Evolutionary conservation across 2,888 invertebrate species (phyloP).

Genomic region (Sepioteuthis lessoniana): DNA sequence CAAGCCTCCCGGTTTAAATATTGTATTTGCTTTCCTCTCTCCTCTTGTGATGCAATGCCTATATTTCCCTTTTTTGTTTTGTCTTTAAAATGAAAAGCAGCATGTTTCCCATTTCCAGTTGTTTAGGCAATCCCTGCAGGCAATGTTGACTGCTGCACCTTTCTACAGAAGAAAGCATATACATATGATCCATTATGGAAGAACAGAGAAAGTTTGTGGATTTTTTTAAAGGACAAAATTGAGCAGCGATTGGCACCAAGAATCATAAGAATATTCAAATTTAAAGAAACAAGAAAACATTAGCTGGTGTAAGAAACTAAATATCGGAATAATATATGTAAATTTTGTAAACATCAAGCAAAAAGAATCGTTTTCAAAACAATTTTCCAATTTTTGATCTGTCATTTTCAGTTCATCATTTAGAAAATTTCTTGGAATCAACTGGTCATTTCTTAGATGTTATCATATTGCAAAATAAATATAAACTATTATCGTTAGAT

Average conservation of each 20-base stretch:
- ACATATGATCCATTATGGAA: neutral
- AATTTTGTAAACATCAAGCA: neutral
- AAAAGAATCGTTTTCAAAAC: neutral
- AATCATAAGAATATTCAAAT: neutral
- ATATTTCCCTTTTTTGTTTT: neutral
- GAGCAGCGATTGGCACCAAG: neutral
- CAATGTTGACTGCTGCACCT: neutral
- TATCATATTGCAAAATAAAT: no score
- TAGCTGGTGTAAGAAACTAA: neutral
- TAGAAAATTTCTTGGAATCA: no score
- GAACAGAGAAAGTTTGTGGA: neutral
- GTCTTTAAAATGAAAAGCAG: neutral
- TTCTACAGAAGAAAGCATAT: conserved; percentile 17
- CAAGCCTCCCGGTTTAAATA: neutral
- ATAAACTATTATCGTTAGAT: no score
- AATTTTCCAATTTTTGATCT: no score
- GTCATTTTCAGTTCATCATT: no score
- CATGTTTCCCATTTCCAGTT: neutral
- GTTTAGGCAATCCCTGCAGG: neutral
- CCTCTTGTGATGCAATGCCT: neutral
- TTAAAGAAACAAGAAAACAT: neutral
- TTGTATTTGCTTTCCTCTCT: neutral
- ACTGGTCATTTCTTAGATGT: no score
- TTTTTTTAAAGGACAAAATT: neutral
- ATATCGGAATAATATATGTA: neutral